Evolutionary conservation across 2,797 vertebrate genomes (phyloP), one percentile per base, ranked within the genome.

Genomic region (Anisognathus igniventris): DNA sequence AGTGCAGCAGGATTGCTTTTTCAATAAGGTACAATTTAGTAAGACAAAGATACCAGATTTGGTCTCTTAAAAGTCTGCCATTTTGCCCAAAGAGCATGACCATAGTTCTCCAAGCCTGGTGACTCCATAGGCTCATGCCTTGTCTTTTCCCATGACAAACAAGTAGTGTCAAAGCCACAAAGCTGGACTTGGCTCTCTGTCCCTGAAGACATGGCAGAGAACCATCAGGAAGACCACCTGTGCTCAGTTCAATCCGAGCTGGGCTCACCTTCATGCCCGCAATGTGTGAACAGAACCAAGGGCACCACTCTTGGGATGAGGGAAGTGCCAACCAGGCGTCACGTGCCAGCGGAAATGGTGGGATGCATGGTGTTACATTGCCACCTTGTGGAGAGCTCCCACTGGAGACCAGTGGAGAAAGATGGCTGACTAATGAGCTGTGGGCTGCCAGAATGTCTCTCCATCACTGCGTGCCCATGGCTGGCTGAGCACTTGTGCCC

Each of bases 331-430:
- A 88, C n/a, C 12, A 68, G 82, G 73, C n/a, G 31, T 22, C 73
- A 80, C 50, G 80, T 42, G 42, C 83, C 78, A 78, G 64, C 9
- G 28, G 82, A 83, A 67, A 86, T 60, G 83, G 65, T 50, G 78
- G 89, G 35, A 97, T 94, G 93, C 5, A 58, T 95, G 90, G 95
- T 96, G 91, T 91, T 94, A 96, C 95, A 90, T 95, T 96, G 97
- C 97, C 97, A 97, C 92, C 97, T 97, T 96, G 97, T 96, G 96
- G 96, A 95, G 91, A 95, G 84, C 73, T 93, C 85, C 92, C 90
- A 94, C 80, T 92, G 94, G 93, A 92, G 60, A 73, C 6, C 60
- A 80, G 2, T 14, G 68, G 90, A 65, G 84, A 54, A 97, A 95
- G 78, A 96, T 94, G 94, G 95, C 67, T 40, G 92, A 71, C 79